Evolutionary conservation across 2,797 vertebrate genomes (phyloP), one percentile per base, ranked within the genome.

Genomic region (Coendou prehensilis): DNA sequence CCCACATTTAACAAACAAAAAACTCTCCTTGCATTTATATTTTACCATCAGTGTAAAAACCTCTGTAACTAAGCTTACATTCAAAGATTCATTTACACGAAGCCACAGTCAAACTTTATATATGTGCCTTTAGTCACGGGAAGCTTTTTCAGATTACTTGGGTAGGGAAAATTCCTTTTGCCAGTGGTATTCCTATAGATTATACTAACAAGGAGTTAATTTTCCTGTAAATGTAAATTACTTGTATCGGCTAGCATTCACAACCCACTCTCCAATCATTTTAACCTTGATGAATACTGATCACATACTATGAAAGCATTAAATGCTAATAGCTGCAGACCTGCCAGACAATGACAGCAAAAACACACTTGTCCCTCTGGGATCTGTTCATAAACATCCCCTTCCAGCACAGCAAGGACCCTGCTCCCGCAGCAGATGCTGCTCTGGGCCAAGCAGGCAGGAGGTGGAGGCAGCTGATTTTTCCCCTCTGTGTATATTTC

Each of bases 251-350:
- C 76, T 52, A 73, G 28, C 75, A 87, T 56, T 76, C 17, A 82
- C 20, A 33, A 83, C 95, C 78, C 75, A 82, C 20, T 57, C 33
- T 73, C 86, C 91, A 76, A 85, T 95, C 76, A 94, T 85, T 85
- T 95, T 87, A 96, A 92, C 88, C 96, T 97, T 97, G 90, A 71
- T 92, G 93, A 75, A 91, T 89, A 98, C 93, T 96, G 97, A 97
- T 93, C 76, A 63, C 22, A 3, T 71, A 80, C 89, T 92, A 89
- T 47, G 92, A 98, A 95, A 94, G 91, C n/a, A 22, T 96, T 94
- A 97, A 97, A 96, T 87, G 73, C 95, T 95, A 97, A 92, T 78
- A 92, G 86, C 95, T 98, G 83, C 94, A 97, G 93, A 98, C 37
- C 8, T 94, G 81, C 83, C 98, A 98, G 69, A 83, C 93, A 96